These are phyloP conservation scores for Elachura formosa DNA, from an alignment of 2,113 vertebrate genomes.

Conservation along the genomic window DNA sequence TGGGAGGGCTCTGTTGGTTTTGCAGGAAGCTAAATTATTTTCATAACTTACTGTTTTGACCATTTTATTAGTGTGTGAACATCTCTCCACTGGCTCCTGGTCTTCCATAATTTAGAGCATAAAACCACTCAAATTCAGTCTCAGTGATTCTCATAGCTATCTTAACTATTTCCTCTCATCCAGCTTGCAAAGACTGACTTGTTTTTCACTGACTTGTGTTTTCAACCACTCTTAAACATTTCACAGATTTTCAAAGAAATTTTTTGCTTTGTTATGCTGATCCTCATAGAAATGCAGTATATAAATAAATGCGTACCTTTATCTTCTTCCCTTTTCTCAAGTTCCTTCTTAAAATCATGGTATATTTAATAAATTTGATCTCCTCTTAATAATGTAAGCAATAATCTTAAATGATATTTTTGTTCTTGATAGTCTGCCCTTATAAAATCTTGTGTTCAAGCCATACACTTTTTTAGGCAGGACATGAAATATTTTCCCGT, in stretches of 20 bases:
- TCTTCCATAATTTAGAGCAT: not conserved
- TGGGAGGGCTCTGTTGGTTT: not conserved
- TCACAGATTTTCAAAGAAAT: not conserved
- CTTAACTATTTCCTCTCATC: not conserved
- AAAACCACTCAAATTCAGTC: not conserved
- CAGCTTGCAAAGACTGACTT: not conserved
- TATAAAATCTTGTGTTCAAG: not conserved
- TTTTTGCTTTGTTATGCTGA: not conserved
- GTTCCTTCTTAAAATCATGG: not conserved
- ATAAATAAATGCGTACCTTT: not conserved
- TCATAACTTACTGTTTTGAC: not conserved
- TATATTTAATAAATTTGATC: not conserved
- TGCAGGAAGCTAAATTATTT: not conserved
- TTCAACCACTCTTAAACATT: not conserved
- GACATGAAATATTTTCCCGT: not conserved
- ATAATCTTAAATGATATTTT: not conserved
- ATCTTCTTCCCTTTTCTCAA: not conserved
- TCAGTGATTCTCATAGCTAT: not conserved
- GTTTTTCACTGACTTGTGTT: not conserved
- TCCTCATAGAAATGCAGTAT: rapidly evolving
- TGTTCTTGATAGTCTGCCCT: not conserved
- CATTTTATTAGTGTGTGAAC: not conserved
- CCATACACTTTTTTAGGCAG: not conserved
- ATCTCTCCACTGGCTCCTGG: rapidly evolving
- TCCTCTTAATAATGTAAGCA: not conserved